A percentile compares a stretch with the other conserved stretches of the same genome.
These are phyloP conservation scores for Drepana falcataria DNA, from an alignment of 2,888 invertebrate species.

Conservation along the genomic window DNA sequence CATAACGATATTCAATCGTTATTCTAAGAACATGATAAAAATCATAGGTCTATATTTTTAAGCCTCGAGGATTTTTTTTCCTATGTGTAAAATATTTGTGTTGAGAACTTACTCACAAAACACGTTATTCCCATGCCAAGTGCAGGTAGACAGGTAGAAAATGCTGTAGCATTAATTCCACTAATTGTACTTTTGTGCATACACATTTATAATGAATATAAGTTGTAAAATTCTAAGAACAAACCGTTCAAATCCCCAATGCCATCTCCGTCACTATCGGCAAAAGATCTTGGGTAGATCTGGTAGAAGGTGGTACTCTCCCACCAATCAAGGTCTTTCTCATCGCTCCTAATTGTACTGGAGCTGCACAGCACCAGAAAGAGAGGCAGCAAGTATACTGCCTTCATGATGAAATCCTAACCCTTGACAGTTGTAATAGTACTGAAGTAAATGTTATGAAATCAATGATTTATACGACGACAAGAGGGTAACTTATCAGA, in stretches of 20 bases:
- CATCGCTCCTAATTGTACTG: constrained; percentile 27
- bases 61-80: too few species aligned
- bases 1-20: too few species aligned
- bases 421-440: constrained; percentile 2
- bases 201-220: background rate
- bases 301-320: constrained; percentile 86
- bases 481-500: background rate
- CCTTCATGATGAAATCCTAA: constrained; percentile 35
- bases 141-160: too few species aligned
- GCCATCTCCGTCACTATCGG: constrained; percentile 87
- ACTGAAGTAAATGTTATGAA: constrained; percentile 8
- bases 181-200: background rate
- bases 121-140: too few species aligned
- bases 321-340: constrained; percentile 82
- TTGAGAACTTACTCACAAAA: too few species aligned
- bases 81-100: too few species aligned
- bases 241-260: constrained; percentile 79
- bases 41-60: too few species aligned
- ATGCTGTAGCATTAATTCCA: too few species aligned
- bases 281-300: constrained; percentile 87
- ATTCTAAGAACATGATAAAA: too few species aligned
- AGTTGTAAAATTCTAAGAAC: constrained; percentile 7
- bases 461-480: constrained; percentile 26
- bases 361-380: constrained; percentile 33
- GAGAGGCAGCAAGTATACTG: constrained; percentile 34